Base-by-base conservation (phyloP, 2,888 invertebrate genomes). In the Neuroscelio doddi region DNA sequence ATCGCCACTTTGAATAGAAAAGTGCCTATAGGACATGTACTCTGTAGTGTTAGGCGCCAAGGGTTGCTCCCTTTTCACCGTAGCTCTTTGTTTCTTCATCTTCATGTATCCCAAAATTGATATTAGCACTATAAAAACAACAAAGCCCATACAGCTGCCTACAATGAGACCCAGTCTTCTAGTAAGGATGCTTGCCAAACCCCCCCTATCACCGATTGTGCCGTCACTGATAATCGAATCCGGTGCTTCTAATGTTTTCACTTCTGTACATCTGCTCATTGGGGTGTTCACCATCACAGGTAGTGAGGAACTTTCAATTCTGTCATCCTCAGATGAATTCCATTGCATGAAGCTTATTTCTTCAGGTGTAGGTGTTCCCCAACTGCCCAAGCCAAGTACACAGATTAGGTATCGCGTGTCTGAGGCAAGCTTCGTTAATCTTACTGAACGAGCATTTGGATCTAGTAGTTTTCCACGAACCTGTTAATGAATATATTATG, bases 351-450 rank as follows among this genome's bases (percentile, higher is more conserved):
- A 70, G 30, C 71, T 74, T n/a, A 75, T 68, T 59, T 79, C 79
- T 45, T 81, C 81, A 3, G 82, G 89, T 87, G 80, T 89, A 86
- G 70, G 90, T 85, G 64, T 87, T 68, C 84, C 85, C 89, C 91
- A 91, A 85, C 92, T 93, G 59, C 94, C 93, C 52, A 93, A 87
- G 8, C 94, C 95, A 73, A 94, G 88, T 52, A 96, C 94, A 85
- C 96, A 96, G 77, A 96, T 92, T 70, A 91, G 89, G 85, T 96
- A 96, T 69, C 91, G 90, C 8, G 93, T 92, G 75, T 92, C 93
- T 5, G 95, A 92, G 64, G 89, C 89, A 71, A 96, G 86, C 80
- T 91, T 91, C 62, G 89, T 89, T 62, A 96, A 87, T 82, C 90
- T 90, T 64, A 92, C 90, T 5, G 92, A 91, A 73, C 94, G 90